Evolutionary conservation across 1,140 invertebrate species (phyloP), one percentile per base, ranked within the genome.

Genomic region (Pseudomyrmex concolor): DNA sequence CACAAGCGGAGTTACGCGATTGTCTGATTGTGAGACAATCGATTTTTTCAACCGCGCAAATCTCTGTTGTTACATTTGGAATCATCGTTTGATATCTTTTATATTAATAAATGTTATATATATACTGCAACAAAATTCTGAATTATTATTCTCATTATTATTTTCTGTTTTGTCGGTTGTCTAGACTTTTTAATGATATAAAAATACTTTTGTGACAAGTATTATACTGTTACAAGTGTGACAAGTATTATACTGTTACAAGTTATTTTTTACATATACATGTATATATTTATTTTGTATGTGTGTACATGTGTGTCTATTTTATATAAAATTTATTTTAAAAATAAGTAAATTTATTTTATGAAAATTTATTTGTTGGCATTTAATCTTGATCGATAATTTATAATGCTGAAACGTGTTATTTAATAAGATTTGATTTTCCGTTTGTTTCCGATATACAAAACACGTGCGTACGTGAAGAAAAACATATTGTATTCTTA

Each of bases 31-130:
- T n/a, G n/a, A 22, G 13, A 55, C 25, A 17, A 57, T 15, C 12
- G 34, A 34, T 10, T 12, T 8, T 70, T 70, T 2, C 22, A 43
- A 13, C 1, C 10, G 2, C 25, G 25, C 17, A 3, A 84, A 83
- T 68, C 19, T 74, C 70, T 63, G 50, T 76, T 84, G 84, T 90
- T 82, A 45, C 34, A 68, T 45, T 83, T 70, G 45, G 2, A 51
- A 51, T 51, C 2, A 51, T 12, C 13, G 13, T 51, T 51, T 51
- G 10, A 84, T 85, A 87, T 72, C 60, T 85, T 90, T 90, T 89
- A 84, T 83, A 87, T 62, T 81, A 81, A 84, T 87, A 90, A 90
- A 89, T 82, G 73, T 86, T 87, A 10, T 50, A 78, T 77, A 54
- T 89, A 70, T 86, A 83, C 76, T 88, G 72, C 81, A 55, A 70